phyloP scores from a whole-genome alignment of 2,113 vertebrate genomes.

The Oreochromis spilurus region DNA sequence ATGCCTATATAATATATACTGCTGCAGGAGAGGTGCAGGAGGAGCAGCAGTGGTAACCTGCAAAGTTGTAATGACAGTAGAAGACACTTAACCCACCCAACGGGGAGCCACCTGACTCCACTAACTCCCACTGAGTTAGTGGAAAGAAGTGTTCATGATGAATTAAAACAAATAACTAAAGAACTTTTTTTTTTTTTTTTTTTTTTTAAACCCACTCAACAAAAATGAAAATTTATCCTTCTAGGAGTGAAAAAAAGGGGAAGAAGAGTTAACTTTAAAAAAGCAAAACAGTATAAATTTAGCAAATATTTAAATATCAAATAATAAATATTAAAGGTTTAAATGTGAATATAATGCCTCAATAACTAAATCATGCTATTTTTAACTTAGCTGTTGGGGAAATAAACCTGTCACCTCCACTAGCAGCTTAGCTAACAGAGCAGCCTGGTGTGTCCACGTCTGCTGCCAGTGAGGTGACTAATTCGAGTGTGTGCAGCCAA shows the following conservation, averaged over 20 bases:
- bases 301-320: not conserved
- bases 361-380: not conserved
- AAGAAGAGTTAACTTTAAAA: not conserved
- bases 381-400: not conserved
- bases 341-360: not conserved
- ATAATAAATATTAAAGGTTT: not conserved
- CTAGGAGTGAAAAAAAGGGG: not conserved
- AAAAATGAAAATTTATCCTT: not conserved
- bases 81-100: not conserved
- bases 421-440: not conserved
- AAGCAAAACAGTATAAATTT: not conserved
- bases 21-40: not conserved
- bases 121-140: not conserved
- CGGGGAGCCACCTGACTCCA: not conserved
- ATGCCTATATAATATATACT: not conserved
- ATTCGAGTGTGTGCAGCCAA: not conserved
- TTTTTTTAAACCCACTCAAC: too few relatives aligned
- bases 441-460: not conserved
- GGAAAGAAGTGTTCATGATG: not conserved
- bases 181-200: not conserved
- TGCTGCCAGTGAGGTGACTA: not conserved
- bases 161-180: not conserved
- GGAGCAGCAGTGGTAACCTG: not conserved
- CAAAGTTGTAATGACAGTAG: not conserved
- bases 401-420: not conserved